These are phyloP conservation scores for Heteromyza rotundicornis DNA, from an alignment of 2,888 invertebrate species.

Conservation along the genomic window DNA sequence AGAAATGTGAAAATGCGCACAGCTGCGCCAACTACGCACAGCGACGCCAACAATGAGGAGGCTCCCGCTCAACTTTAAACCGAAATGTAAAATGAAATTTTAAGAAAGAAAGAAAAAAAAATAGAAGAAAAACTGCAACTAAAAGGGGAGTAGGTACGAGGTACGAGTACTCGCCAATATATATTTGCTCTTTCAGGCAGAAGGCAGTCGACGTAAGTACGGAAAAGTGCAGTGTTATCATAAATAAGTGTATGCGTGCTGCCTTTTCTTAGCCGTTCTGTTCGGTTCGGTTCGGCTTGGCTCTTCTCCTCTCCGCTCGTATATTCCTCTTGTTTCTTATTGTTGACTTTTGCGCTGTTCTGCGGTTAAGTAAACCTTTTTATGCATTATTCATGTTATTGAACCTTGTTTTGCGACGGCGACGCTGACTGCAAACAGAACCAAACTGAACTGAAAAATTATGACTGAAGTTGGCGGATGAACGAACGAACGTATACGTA, in stretches of 20 bases:
- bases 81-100: no score
- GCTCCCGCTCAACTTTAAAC: background rate
- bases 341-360: conserved; percentile 9
- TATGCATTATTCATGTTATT: conserved; percentile 60
- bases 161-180: no score
- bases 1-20: conserved; percentile 46
- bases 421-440: background rate
- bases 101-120: no score
- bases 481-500: conserved; percentile 18
- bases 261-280: conserved; percentile 13
- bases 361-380: conserved; percentile 38
- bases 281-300: no score
- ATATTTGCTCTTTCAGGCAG: background rate
- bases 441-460: conserved; percentile 29
- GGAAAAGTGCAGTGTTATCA: conserved; percentile 52
- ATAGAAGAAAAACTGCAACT: no score
- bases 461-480: conserved; percentile 30
- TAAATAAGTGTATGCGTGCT: conserved; percentile 25
- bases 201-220: conserved; percentile 16
- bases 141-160: no score
- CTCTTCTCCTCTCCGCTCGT: no score
- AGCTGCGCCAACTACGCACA: conserved; percentile 25
- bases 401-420: conserved; percentile 45
- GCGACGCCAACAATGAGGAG: conserved; percentile 1
- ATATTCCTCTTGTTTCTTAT: conserved; percentile 15